Percentiles rank a stretch among this genome's conserved stretches.
These are phyloP conservation scores for Andrena hattorfiana DNA, from an alignment of 2,888 invertebrate species.

Conservation along the genomic window DNA sequence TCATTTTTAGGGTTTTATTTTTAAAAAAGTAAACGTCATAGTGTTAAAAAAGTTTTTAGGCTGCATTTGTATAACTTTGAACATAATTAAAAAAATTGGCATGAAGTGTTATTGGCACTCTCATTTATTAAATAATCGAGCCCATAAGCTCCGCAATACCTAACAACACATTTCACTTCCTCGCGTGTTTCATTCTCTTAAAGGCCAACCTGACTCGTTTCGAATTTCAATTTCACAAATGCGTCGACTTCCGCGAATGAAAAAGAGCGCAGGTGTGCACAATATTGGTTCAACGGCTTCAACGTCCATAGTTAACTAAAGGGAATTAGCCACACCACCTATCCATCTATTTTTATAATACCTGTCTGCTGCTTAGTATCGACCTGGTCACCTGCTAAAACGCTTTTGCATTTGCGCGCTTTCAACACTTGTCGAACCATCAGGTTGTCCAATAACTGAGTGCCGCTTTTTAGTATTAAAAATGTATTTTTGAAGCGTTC, in stretches of 20 bases:
- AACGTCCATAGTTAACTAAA: constrained; percentile 25
- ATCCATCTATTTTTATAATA: background rate
- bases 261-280: constrained; percentile 34
- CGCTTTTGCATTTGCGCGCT: constrained; percentile 35
- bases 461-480: no score
- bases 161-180: background rate
- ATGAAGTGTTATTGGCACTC: background rate
- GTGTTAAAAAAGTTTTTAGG: no score
- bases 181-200: background rate
- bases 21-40: no score
- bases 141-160: background rate
- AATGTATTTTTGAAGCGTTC: no score
- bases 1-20: no score
- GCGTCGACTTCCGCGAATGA: constrained; percentile 1
- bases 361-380: constrained; percentile 21
- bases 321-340: constrained; percentile 14
- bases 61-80: no score
- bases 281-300: constrained; percentile 16
- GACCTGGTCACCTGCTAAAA: constrained; percentile 34
- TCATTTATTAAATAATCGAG: background rate
- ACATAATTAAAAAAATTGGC: no score
- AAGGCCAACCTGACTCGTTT: background rate
- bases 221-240: constrained; percentile 32
- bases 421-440: constrained; percentile 57
- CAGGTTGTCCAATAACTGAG: no score